Conservation (phyloP, 2,113 vertebrate species). For the Elephas maximus region DNA sequence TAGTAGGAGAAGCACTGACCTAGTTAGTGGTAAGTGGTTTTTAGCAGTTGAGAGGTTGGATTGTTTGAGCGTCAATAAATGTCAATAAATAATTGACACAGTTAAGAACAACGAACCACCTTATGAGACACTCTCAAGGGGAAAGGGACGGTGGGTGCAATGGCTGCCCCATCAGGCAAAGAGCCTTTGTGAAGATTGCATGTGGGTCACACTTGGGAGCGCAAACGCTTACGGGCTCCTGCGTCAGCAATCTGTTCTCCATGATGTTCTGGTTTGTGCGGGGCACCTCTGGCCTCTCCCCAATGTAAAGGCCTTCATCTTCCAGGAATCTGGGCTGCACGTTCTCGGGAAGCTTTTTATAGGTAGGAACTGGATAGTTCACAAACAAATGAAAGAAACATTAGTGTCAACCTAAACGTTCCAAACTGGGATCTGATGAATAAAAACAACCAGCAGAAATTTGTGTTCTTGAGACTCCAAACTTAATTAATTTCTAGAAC, state of each 20-base stretch:
- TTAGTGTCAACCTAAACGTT: neutral
- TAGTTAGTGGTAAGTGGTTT: neutral
- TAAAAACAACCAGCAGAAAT: neutral
- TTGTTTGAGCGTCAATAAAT: neutral
- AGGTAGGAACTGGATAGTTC: constrained; percentile 90
- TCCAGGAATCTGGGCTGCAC: constrained; percentile 95
- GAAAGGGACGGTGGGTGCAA: fast-evolving
- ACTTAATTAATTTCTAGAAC: neutral
- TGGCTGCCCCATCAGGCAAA: fast-evolving
- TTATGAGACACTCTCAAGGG: neutral
- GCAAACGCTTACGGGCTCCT: constrained; percentile 90
- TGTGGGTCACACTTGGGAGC: fast-evolving
- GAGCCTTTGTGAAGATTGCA: fast-evolving
- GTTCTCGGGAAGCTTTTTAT: constrained; percentile 94
- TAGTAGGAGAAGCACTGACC: neutral
- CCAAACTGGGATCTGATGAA: neutral
- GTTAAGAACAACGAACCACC: too few relatives aligned
- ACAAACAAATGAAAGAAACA: neutral
- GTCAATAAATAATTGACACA: neutral
- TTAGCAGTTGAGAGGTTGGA: neutral
- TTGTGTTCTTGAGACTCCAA: neutral
- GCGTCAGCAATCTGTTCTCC: constrained; percentile 95
- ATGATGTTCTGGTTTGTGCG: constrained; percentile 93
- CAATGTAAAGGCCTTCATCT: constrained; percentile 97
- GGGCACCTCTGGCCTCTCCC: constrained; percentile 92